Percentiles rank a stretch among this genome's conserved stretches.
Conservation (phyloP, 2,888 invertebrate genomes). For the Drosophila engyochracea region DNA sequence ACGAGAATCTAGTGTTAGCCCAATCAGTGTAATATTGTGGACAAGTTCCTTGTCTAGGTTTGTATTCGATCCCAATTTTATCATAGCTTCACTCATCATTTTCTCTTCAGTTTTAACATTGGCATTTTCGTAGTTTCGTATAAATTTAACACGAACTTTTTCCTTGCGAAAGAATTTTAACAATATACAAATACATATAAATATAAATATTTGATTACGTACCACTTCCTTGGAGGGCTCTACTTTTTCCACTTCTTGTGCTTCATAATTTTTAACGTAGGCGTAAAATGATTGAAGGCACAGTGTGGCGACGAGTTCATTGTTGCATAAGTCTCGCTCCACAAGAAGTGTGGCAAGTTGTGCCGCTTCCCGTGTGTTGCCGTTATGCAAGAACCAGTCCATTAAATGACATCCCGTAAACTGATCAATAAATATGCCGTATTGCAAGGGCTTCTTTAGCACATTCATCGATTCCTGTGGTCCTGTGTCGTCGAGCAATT, state of each 20-base stretch:
- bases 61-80: slow-evolving; percentile 29
- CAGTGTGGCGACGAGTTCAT: slow-evolving; percentile 89
- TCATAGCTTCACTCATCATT: slow-evolving; percentile 46
- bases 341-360: slow-evolving; percentile 92
- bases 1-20: slow-evolving; percentile 89
- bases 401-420: slow-evolving; percentile 92
- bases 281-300: slow-evolving; percentile 91
- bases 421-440: slow-evolving; percentile 96
- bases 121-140: slow-evolving; percentile 95
- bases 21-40: slow-evolving; percentile 88
- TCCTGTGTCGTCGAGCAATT: slow-evolving; percentile 63
- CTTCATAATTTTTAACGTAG: slow-evolving; percentile 86
- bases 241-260: slow-evolving; percentile 64
- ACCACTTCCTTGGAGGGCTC: slow-evolving; percentile 83
- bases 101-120: slow-evolving; percentile 88
- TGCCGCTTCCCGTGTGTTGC: slow-evolving; percentile 90
- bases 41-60: slow-evolving; percentile 83
- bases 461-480: slow-evolving; percentile 89
- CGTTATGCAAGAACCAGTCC: slow-evolving; percentile 90
- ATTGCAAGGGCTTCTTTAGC: slow-evolving; percentile 92
- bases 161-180: slow-evolving; percentile 82
- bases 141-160: slow-evolving; percentile 91
- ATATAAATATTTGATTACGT: slow-evolving; percentile 30
- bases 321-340: slow-evolving; percentile 94
- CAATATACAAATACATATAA: not conserved